Evolutionary conservation across 2,888 invertebrate genomes (phyloP), one percentile per base, ranked within the genome.

Genomic region (Ceramica pisi): DNA sequence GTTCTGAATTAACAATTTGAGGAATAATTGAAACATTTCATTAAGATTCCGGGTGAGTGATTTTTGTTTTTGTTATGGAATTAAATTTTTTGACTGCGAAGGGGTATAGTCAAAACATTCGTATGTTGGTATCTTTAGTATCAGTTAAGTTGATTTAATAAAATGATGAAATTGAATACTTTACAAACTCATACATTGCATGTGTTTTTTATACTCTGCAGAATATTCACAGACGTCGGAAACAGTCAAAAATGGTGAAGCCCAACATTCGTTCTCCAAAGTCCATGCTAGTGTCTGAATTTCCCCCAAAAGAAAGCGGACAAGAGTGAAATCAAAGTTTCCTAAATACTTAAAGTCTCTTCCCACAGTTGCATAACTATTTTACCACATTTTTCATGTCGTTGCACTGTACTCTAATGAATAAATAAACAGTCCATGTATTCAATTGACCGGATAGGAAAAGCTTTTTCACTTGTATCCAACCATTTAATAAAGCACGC

Each of bases 21-120:
- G 66, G 59, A 75, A 79, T 82, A 82, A 75, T 78, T 82, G 68
- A 78, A 82, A 55, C 70, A 72, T 79, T 66, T 62, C 70, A 69
- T 82, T 75, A 71, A 62, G 69, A 78, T 80, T 82, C 63, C 63
- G 56, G 61, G 50, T 53, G 65, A 82, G 57, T 82, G 61, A 79
- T 60, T 79, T 78, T 82, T 82, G 67, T 79, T 79, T 78, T 44
- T 65, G 48, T 71, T 82, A 81, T 48, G 31, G 35, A 78, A 69
- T 77, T 59, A 23, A 62, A 66, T 77, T 35, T 16, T 12, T 41
- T 70, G 26, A 51, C 69, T 21, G 41, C 26, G 35, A 31, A 56
- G 21, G 53, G 31, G 41, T 55, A 60, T 60, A 14, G 50, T 31
- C 48, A n/a, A 31, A 72, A 73, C 31, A 41, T 31, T 56, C 38